A percentile compares a stretch with the other conserved stretches of the same genome.
These are phyloP conservation scores for Sitta carolinensis DNA, from an alignment of 2,797 vertebrate genomes.

Conservation along the genomic window DNA sequence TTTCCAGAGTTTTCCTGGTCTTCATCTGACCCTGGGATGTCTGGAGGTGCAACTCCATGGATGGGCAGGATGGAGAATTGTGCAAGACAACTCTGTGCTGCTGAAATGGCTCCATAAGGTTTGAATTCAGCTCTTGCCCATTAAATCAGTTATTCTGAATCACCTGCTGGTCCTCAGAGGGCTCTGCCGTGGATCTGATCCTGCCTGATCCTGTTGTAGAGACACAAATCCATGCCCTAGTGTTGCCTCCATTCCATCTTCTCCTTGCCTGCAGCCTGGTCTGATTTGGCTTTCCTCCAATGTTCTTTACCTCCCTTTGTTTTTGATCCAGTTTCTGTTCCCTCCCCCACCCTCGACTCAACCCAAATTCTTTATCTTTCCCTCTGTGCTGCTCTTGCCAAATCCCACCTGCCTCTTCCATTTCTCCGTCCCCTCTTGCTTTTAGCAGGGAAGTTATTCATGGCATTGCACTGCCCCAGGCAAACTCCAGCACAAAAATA, in stretches of 20 bases:
- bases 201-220: neutral
- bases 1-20: neutral
- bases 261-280: neutral
- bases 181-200: neutral
- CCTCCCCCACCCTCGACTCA: neutral
- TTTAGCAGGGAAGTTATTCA: constrained; percentile 44
- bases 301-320: neutral
- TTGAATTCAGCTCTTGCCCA: neutral
- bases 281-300: neutral
- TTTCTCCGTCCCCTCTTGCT: neutral
- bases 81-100: neutral
- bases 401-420: neutral
- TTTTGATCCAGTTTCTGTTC: neutral
- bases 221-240: neutral
- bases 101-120: neutral
- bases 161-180: neutral
- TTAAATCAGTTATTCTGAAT: neutral
- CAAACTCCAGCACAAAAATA: constrained; percentile 35
- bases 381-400: neutral
- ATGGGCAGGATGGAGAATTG: neutral
- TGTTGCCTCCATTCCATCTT: neutral
- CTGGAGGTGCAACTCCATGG: neutral
- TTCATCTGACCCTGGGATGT: neutral
- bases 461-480: constrained; percentile 57
- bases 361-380: neutral